phyloP scores from a whole-genome alignment of 2,797 vertebrate genomes.

The Hipposideros larvatus region DNA sequence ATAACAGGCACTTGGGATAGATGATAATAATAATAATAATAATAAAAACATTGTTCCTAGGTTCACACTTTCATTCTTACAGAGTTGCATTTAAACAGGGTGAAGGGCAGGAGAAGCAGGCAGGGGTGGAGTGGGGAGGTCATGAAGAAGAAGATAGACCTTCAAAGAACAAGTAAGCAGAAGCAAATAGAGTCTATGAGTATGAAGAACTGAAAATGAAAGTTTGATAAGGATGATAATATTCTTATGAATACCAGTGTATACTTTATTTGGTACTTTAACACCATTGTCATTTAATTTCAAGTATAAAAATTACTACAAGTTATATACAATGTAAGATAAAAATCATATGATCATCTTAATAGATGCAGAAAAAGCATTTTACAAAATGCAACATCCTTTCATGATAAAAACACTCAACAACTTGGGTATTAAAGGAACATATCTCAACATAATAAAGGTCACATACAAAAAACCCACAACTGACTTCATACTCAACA shows the following conservation, averaged over 20 bases:
- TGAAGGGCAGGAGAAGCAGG: neutral
- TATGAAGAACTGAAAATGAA: neutral
- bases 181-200: neutral
- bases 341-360: neutral
- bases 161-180: neutral
- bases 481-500: neutral
- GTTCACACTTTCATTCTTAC: neutral
- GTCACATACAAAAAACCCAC: neutral
- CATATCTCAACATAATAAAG: constrained; percentile 1
- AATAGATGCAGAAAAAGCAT: neutral
- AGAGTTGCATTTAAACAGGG: neutral
- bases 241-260: neutral
- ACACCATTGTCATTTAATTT: neutral
- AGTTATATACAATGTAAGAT: neutral
- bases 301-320: neutral
- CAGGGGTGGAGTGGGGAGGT: too few relatives aligned
- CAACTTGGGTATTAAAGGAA: neutral
- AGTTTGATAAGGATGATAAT: neutral
- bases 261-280: neutral
- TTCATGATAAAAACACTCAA: constrained; percentile 23
- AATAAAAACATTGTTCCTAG: neutral
- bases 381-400: neutral
- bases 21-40: neutral
- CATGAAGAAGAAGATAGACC: neutral
- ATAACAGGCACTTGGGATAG: neutral